Conservation (phyloP, 53 echinoderm and acorn worm genomes). For the Pentamera pediparva region DNA sequence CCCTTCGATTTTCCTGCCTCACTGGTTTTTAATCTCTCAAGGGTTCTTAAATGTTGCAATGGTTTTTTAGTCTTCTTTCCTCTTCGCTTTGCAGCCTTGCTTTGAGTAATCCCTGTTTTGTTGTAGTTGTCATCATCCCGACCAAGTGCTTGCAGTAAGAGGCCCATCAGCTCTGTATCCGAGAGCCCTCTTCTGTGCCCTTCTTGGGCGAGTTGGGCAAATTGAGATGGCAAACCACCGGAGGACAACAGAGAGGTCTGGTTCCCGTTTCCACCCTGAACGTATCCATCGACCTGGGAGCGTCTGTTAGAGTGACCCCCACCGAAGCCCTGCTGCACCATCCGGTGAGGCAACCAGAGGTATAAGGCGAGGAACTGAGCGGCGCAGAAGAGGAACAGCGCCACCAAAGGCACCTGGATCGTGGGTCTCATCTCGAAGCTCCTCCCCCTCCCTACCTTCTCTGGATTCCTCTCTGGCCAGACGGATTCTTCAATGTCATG, state of each 20-base stretch:
- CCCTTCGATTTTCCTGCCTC: not conserved
- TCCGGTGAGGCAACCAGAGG: not conserved
- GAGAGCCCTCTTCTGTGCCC: not conserved
- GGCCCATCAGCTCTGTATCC: not conserved
- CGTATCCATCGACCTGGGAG: not conserved
- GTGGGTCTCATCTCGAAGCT: not conserved
- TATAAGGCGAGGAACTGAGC: not conserved
- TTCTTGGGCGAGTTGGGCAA: not conserved
- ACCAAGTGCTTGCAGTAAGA: not conserved
- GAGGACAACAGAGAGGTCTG: not conserved
- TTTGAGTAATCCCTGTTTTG: not conserved
- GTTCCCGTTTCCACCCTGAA: not conserved
- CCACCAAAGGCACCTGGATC: not conserved
- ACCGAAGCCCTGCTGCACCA: not conserved
- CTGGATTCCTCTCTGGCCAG: too few species aligned
- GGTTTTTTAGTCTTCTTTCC: too few species aligned
- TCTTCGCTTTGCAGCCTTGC: not conserved
- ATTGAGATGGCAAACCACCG: not conserved
- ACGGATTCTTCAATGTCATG: too few species aligned
- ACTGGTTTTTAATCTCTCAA: not conserved
- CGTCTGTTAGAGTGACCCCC: too few species aligned
- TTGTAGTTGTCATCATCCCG: too few species aligned
- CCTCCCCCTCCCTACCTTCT: too few species aligned
- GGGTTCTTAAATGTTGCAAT: not conserved
- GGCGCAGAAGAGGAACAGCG: not conserved